Conservation (phyloP, 2,113 vertebrate species). For the Muntiacus muntjak region DNA sequence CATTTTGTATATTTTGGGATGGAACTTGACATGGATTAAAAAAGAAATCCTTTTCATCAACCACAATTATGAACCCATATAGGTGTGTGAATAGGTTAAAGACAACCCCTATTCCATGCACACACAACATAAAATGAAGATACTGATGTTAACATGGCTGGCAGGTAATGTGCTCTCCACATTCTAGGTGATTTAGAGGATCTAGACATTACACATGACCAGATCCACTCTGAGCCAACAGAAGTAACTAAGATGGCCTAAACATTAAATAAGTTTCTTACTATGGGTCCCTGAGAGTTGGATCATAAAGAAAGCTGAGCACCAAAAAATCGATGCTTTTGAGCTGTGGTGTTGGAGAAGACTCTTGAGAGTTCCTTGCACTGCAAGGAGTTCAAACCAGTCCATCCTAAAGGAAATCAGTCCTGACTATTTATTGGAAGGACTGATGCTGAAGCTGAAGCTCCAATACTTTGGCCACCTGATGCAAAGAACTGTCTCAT, state of each 20-base stretch:
- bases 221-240: background rate
- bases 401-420: background rate
- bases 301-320: background rate
- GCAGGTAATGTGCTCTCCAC: accelerated
- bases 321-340: background rate
- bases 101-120: background rate
- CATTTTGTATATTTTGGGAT: background rate
- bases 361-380: background rate
- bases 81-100: background rate
- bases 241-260: background rate
- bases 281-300: background rate
- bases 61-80: background rate
- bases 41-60: background rate
- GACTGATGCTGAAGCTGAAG: background rate
- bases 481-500: background rate
- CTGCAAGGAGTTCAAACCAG: background rate
- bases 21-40: background rate
- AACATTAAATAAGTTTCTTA: background rate
- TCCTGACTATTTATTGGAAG: background rate
- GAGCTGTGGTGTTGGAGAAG: background rate
- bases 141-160: background rate
- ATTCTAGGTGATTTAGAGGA: background rate
- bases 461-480: background rate
- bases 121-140: background rate
- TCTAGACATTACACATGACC: background rate